Conservation (phyloP, 1,140 invertebrate genomes). For the Tribolium madens region DNA sequence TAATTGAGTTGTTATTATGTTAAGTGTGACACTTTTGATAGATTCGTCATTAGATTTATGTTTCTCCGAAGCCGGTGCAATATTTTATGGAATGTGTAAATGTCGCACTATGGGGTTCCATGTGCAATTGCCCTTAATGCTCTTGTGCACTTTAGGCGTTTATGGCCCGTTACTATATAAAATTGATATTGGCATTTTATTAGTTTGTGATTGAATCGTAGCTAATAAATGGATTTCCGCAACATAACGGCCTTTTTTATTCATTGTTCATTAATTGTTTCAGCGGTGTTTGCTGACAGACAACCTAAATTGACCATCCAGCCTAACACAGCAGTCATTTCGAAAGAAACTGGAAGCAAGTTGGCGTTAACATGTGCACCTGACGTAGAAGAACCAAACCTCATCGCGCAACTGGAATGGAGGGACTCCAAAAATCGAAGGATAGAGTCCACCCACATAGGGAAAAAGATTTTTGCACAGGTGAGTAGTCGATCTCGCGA, state of each 20-base stretch:
- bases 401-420: slow-evolving; percentile 79
- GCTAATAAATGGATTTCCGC: slow-evolving; percentile 2
- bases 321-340: slow-evolving; percentile 74
- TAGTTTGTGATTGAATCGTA: slow-evolving; percentile 15
- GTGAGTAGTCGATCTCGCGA: slow-evolving; percentile 44
- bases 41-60: slow-evolving; percentile 11
- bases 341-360: slow-evolving; percentile 76
- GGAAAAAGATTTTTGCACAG: slow-evolving; percentile 59
- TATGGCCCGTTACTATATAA: slow-evolving; percentile 40
- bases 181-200: slow-evolving; percentile 34
- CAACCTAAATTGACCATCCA: slow-evolving; percentile 71
- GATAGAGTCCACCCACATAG: slow-evolving; percentile 68
- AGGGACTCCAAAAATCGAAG: slow-evolving; percentile 74
- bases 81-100: slow-evolving; percentile 31
- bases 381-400: slow-evolving; percentile 70
- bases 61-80: slow-evolving; percentile 13
- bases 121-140: slow-evolving; percentile 41
- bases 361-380: slow-evolving; percentile 79
- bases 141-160: slow-evolving; percentile 36
- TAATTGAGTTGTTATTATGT: slow-evolving; percentile 3
- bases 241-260: background rate
- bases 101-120: slow-evolving; percentile 7
- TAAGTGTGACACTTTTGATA: background rate
- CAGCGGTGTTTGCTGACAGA: slow-evolving; percentile 47
- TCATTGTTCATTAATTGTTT: slow-evolving; percentile 41